A percentile compares a stretch with the other conserved stretches of the same genome.
Evolutionary conservation across 1,140 invertebrate genomes (phyloP).

Genomic region (Drosophila lacteicornis): DNA sequence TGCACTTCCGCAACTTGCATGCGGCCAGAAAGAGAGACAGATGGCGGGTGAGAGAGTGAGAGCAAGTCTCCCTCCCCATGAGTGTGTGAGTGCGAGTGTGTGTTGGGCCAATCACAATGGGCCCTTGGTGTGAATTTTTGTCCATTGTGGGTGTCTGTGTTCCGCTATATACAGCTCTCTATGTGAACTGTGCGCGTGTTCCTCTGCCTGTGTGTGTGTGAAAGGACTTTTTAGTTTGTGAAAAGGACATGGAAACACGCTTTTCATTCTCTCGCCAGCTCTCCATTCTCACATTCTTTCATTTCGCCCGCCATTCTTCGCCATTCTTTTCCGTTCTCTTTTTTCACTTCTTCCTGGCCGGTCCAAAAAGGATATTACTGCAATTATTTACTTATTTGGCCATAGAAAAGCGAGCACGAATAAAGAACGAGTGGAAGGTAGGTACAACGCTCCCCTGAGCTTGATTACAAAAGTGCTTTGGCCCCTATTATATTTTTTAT

Average conservation of each 20-base stretch:
- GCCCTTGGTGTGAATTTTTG: constrained; percentile 81
- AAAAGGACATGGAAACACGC: constrained; percentile 83
- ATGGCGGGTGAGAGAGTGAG: constrained; percentile 21
- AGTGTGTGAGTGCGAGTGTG: constrained; percentile 19
- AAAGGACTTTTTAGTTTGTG: constrained; percentile 82
- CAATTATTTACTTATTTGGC: constrained; percentile 83
- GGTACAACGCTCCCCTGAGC: constrained; percentile 46
- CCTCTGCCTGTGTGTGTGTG: constrained; percentile 47
- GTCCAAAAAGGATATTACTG: constrained; percentile 80
- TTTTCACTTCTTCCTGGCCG: constrained; percentile 56
- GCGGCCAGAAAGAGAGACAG: constrained; percentile 36
- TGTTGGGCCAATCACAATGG: constrained; percentile 81
- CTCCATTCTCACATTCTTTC: constrained; percentile 71
- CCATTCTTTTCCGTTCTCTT: constrained; percentile 47
- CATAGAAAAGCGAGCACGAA: constrained; percentile 71
- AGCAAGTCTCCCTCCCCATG: constrained; percentile 8
- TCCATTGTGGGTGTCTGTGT: constrained; percentile 80
- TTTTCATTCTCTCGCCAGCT: constrained; percentile 68
- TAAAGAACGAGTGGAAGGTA: constrained; percentile 51
- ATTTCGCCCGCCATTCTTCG: constrained; percentile 61
- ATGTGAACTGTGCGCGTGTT: constrained; percentile 47
- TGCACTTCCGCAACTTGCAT: constrained; percentile 71
- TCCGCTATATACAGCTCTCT: constrained; percentile 72
- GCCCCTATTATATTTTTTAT: constrained; percentile 17
- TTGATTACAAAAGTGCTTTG: constrained; percentile 26